Evolutionary conservation across 2,113 vertebrate genomes (phyloP), one percentile per base, ranked within the genome.

Genomic region (Pleuronectes platessa): DNA sequence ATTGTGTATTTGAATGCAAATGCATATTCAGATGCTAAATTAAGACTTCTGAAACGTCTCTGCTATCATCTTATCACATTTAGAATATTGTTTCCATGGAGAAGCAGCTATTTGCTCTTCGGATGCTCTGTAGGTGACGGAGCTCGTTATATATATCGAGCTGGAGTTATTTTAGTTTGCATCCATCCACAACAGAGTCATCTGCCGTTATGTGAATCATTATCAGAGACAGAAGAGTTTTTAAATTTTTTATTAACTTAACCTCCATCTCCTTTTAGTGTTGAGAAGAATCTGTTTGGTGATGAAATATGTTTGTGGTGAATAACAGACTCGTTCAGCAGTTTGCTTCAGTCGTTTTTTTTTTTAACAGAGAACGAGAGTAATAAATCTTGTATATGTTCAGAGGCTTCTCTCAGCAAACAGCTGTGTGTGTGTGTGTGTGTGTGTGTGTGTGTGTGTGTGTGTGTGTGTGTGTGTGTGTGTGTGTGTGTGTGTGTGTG

Each of bases 341-440:
- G 2, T 31, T 42, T 20, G n/a, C 66, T 74, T 26, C 7, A 31
- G 18, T 17, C 42, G 21, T 27, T 71, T 61, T 23, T 74, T 71
- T 65, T 37, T 74, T 15, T 61, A 55, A 20, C 1, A 31, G 11
- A 24, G 11, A 49, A 23, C 13, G 27, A 58, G 15, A 11, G 40
- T 14, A 5, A 62, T 49, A 42, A 68, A 58, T 27, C 12, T 64
- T 68, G 51, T 17, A 1, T 55, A 59, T 59, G 8, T 58, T 54
- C 18, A 49, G 31, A 71, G 47, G 18, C 6, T 58, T 24, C 13
- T 60, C 40, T 53, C 47, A 21, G 13, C 8, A 23, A 59, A 53
- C 24, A 68, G 68, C 62, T 63, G 26, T 77, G 37, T 62, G 24
- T 27, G 62, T 66, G 49, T 81, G 14, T 47, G 14, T 54, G 47